Base-by-base conservation (phyloP, 2,797 vertebrate genomes). In the Sebastes kiyomatsui region DNA sequence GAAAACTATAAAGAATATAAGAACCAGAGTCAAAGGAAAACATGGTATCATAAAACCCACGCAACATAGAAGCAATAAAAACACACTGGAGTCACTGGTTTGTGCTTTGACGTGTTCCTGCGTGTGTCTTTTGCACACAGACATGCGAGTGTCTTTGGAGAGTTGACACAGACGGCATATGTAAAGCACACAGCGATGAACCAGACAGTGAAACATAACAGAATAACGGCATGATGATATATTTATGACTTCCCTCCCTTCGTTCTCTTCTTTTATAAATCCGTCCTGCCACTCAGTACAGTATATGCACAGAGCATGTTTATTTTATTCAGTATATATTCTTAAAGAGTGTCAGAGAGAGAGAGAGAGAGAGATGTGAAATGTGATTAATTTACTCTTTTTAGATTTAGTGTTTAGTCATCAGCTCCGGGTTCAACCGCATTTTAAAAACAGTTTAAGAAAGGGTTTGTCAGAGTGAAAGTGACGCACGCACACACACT, bases 131-230 rank as follows among this genome's bases (percentile, higher is more conserved):
- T 69, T 68, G 46, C 22, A 64, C 28, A 8, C 25, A 58, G 16
- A 27, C 54, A 49, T 55, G 46, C 30, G 27, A 6, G 10, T 64
- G 75, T 28, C 65, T 80, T 59, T 65, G 16, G 28, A 81, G 73
- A 66, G n/a, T 30, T 77, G 30, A 77, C 66, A 79, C 46, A 88
- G 60, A 61, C 65, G 59, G 75, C 56, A 80, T 71, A 79, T 81
- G 70, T 77, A 72, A 82, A 80, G 35, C 56, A 23, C 74, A 74
- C 25, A 68, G 69, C 33, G 61, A 84, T 6, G 52, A 72, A 87
- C 58, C 80, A 88, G 75, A 79, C 82, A 81, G 72, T 54, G 25
- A 69, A 90, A 83, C 82, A 88, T 89, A 79, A 81, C 77, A 82
- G 73, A 82, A 62, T 61, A 71, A 75, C 79, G 65, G 42, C 38